phyloP scores from a whole-genome alignment of 2,797 vertebrate species.

The Prunella strophiata region DNA sequence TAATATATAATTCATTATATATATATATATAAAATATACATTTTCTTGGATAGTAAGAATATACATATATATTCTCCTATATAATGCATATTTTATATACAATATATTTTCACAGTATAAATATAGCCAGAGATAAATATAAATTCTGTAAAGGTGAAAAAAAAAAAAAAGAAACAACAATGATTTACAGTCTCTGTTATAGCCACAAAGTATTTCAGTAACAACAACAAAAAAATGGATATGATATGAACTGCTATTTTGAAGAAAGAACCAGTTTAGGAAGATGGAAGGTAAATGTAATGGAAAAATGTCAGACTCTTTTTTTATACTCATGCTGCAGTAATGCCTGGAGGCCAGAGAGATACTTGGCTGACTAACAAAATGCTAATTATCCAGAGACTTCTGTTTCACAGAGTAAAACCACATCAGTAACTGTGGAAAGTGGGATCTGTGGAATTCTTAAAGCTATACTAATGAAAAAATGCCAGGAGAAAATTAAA shows the following conservation, averaged over 20 bases:
- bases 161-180: neutral
- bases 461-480: neutral
- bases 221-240: neutral
- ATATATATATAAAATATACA: neutral
- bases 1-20: neutral
- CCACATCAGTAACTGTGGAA: neutral
- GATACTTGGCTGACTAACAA: conserved; percentile 39
- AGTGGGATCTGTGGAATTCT: neutral
- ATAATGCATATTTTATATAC: neutral
- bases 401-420: conserved; percentile 28
- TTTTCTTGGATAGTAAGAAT: neutral
- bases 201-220: neutral
- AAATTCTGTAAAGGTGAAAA: neutral
- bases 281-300: neutral
- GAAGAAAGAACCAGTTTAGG: neutral
- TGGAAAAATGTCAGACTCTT: neutral
- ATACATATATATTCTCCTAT: neutral
- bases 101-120: neutral
- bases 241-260: neutral
- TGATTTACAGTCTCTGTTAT: neutral
- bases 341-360: conserved; percentile 23
- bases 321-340: conserved; percentile 8
- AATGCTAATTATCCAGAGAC: conserved; percentile 30
- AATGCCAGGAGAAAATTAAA: neutral
- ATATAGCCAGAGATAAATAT: neutral